Conservation (phyloP, 2,113 vertebrate genomes). For the Sander lucioperca region DNA sequence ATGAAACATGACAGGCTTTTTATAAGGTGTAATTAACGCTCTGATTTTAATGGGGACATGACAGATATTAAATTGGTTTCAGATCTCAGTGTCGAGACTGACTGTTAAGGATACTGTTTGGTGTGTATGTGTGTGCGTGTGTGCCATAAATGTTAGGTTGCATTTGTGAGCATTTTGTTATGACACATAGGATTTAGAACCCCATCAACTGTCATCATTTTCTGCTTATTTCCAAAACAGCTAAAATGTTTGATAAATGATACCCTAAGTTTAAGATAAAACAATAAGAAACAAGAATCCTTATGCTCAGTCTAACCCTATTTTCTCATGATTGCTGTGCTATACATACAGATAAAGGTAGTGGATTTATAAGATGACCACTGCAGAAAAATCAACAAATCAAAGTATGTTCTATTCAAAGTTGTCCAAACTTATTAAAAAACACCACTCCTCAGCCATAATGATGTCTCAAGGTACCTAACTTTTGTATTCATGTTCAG, state of each 20-base stretch:
- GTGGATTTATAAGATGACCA: constrained; percentile 12
- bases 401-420: constrained; percentile 46
- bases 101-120: constrained; percentile 28
- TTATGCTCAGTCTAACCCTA: neutral
- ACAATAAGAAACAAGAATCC: neutral
- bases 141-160: neutral
- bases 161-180: constrained; percentile 16
- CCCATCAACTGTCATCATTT: constrained; percentile 12
- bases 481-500: constrained; percentile 66
- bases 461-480: constrained; percentile 71
- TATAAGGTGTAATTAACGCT: constrained; percentile 86
- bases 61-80: constrained; percentile 86
- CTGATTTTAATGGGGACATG: constrained; percentile 84
- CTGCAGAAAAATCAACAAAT: constrained; percentile 47
- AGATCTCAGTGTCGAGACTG: constrained; percentile 70
- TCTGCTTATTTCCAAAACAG: neutral
- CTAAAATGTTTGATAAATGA: neutral
- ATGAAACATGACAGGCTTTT: constrained; percentile 86
- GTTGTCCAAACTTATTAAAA: constrained; percentile 51
- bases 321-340: neutral
- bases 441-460: constrained; percentile 53
- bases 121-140: neutral
- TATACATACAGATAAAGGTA: neutral
- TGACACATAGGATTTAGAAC: constrained; percentile 23
- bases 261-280: neutral